Conservation (phyloP, 2,888 invertebrate genomes). For the Agapetus fuscipes region DNA sequence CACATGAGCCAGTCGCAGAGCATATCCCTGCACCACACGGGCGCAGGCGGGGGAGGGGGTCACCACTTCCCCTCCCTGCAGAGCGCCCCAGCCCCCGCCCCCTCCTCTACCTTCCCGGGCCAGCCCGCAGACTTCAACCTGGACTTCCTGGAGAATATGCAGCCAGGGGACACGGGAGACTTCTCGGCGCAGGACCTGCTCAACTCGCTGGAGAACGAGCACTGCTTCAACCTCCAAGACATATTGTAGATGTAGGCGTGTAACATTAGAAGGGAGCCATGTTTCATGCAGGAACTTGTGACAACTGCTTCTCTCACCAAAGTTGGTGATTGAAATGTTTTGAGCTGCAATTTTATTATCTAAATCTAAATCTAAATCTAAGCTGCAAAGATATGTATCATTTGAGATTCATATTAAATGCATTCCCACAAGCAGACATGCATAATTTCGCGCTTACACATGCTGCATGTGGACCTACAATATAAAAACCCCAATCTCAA, state of each 20-base stretch:
- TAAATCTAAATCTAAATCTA: no score
- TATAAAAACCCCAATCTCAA: no score
- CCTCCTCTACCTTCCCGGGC: constrained; percentile 39
- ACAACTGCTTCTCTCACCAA: no score
- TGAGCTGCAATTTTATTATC: no score
- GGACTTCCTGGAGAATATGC: constrained; percentile 78
- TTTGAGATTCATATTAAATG: no score
- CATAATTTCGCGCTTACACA: no score
- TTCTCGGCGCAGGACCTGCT: constrained; percentile 75
- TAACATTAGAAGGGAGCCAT: no score
- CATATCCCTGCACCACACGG: constrained; percentile 41
- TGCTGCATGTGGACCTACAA: no score
- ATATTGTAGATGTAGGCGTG: constrained; percentile 42
- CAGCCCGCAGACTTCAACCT: constrained; percentile 63
- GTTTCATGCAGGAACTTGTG: no score
- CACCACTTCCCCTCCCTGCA: constrained; percentile 14
- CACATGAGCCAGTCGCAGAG: constrained; percentile 63
- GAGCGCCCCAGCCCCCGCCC: constrained; percentile 4
- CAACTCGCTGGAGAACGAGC: constrained; percentile 71
- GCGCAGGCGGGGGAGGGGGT: constrained; percentile 11
- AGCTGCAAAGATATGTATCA: no score
- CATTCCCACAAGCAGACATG: no score
- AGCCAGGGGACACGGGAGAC: constrained; percentile 62
- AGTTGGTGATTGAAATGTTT: no score
- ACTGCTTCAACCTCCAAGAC: constrained; percentile 57